These are phyloP conservation scores for Micropoecilia bifurca DNA, from an alignment of 2,797 vertebrate genomes.

Conservation along the genomic window DNA sequence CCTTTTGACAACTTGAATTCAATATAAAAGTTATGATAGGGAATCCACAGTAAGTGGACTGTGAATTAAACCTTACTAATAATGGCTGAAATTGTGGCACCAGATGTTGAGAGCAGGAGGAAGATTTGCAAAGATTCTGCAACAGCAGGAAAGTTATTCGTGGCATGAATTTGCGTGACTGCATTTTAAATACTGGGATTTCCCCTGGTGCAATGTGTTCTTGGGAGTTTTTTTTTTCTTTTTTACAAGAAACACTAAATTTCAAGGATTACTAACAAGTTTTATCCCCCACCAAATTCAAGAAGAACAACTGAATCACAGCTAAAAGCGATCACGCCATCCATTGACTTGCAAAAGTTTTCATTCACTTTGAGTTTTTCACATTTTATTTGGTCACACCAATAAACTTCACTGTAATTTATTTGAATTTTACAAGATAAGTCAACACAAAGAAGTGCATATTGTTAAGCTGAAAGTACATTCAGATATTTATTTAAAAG, in stretches of 20 bases:
- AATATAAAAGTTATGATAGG: slow-evolving; percentile 53
- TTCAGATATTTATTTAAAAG: neutral
- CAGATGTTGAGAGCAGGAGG: neutral
- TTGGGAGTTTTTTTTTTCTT: too few relatives aligned
- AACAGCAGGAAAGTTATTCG: neutral
- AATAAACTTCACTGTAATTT: neutral
- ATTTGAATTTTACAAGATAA: neutral
- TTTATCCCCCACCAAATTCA: neutral
- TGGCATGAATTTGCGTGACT: neutral
- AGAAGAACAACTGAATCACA: neutral
- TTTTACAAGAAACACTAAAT: neutral
- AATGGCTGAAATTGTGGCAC: neutral
- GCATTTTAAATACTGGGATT: neutral
- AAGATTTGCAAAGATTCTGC: neutral
- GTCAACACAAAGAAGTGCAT: neutral
- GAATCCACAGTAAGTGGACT: slow-evolving; percentile 35
- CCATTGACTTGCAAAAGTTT: neutral
- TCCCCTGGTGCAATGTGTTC: too few relatives aligned
- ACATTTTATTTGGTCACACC: neutral
- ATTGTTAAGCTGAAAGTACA: neutral
- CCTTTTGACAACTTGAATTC: slow-evolving; percentile 42
- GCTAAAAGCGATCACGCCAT: neutral
- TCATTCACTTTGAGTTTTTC: neutral
- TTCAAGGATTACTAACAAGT: neutral
- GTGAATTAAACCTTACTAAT: slow-evolving; percentile 49